These are phyloP conservation scores for Philhelius pedissequus DNA, from an alignment of 2,888 invertebrate species.

Conservation along the genomic window DNA sequence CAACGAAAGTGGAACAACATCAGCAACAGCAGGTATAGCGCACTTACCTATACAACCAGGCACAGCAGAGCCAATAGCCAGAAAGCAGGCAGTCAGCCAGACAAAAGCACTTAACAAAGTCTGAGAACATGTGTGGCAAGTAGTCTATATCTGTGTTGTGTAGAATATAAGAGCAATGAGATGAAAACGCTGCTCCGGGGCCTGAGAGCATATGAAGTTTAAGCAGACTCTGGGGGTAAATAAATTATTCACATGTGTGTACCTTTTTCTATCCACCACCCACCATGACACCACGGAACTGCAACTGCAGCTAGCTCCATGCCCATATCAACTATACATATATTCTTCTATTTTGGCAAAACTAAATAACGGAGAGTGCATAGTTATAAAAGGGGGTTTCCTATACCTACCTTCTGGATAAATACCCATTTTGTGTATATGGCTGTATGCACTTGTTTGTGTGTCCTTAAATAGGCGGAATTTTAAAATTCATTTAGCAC, in stretches of 20 bases:
- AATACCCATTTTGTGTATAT: background rate
- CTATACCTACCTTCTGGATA: constrained; percentile 10
- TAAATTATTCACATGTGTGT: constrained; percentile 60
- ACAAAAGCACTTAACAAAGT: constrained; percentile 66
- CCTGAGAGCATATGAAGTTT: constrained; percentile 42
- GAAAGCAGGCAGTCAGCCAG: constrained; percentile 52
- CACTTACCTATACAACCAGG: background rate
- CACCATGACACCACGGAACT: constrained; percentile 6
- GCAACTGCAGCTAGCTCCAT: background rate
- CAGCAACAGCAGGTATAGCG: constrained; percentile 5
- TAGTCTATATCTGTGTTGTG: background rate
- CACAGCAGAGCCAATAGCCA: background rate
- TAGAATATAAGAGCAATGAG: constrained; percentile 16
- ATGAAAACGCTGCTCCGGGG: constrained; percentile 35
- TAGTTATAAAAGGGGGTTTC: background rate
- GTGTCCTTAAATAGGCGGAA: constrained; percentile 53
- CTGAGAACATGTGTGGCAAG: constrained; percentile 62
- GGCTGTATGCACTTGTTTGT: constrained; percentile 12
- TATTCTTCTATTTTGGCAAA: constrained; percentile 29
- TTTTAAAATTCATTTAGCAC: constrained; percentile 57
- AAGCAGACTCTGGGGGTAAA: constrained; percentile 51
- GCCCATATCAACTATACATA: background rate
- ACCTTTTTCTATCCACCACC: constrained; percentile 30
- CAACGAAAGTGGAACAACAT: constrained; percentile 40
- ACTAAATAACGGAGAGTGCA: background rate